These are phyloP conservation scores for Columba guinea DNA, from an alignment of 2,797 vertebrate species.

Conservation along the genomic window DNA sequence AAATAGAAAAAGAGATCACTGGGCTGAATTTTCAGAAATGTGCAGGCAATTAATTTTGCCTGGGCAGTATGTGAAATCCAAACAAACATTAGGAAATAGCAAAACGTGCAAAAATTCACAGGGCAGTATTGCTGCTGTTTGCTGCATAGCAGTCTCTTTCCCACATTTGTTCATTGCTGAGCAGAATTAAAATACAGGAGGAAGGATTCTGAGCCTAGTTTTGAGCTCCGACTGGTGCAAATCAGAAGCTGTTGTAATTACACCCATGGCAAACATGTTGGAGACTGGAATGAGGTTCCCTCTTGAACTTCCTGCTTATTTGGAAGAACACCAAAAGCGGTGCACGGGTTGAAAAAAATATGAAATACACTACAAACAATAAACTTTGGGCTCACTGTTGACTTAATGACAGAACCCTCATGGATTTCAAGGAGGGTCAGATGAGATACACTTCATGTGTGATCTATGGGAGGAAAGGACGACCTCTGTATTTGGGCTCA, in stretches of 20 bases:
- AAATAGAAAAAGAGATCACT: constrained; percentile 40
- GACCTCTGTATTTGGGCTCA: background rate
- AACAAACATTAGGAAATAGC: constrained; percentile 54
- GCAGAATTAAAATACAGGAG: background rate
- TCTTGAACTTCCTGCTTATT: constrained; percentile 20
- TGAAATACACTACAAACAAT: constrained; percentile 40
- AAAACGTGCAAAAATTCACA: constrained; percentile 52
- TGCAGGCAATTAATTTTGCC: constrained; percentile 62
- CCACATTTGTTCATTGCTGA: background rate
- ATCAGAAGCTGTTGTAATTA: background rate
- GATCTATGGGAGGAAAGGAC: background rate
- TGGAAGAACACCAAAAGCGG: constrained; percentile 2
- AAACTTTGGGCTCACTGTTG: constrained; percentile 18
- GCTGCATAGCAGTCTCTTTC: background rate
- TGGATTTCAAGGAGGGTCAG: background rate
- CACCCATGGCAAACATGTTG: background rate
- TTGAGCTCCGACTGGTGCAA: background rate
- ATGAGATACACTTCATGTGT: background rate
- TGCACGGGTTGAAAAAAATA: constrained; percentile 20
- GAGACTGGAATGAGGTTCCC: background rate
- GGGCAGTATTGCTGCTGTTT: constrained; percentile 4
- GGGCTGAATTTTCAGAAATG: constrained; percentile 47
- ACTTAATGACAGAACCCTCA: constrained; percentile 5
- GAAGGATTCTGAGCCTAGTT: background rate
- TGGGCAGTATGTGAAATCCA: constrained; percentile 46